Conservation (phyloP, 2,797 vertebrate species). For the Siniperca scherzeri region DNA sequence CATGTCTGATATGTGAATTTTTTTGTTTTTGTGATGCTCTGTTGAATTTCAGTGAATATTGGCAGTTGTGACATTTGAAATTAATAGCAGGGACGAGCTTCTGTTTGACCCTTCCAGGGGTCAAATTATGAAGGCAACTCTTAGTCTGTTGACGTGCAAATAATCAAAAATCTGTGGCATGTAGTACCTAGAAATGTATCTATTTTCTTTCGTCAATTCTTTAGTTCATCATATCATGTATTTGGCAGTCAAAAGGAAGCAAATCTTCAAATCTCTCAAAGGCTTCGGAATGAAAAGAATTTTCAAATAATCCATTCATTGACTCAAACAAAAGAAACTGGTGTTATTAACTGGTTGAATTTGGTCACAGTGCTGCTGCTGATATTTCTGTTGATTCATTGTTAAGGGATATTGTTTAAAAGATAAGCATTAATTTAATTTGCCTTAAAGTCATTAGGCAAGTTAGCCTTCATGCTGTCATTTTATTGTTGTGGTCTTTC, state of each 20-base stretch:
- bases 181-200: not conserved
- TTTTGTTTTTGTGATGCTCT: slow-evolving; percentile 11
- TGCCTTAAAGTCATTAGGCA: no score
- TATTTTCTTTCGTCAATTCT: not conserved
- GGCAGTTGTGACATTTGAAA: slow-evolving; percentile 26
- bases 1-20: not conserved
- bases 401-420: not conserved
- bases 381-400: not conserved
- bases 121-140: slow-evolving; percentile 4
- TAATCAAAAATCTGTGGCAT: slow-evolving; percentile 5
- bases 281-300: not conserved
- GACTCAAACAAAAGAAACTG: not conserved
- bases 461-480: not conserved
- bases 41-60: slow-evolving; percentile 3
- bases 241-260: slow-evolving; percentile 7
- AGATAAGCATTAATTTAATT: not conserved
- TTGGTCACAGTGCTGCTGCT: not conserved
- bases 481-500: not conserved
- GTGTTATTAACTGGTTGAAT: not conserved
- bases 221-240: not conserved
- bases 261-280: not conserved
- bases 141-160: slow-evolving; percentile 12
- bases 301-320: not conserved
- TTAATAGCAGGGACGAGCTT: not conserved
- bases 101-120: slow-evolving; percentile 8